Conservation (phyloP, 2,797 vertebrate species). For the Smutsia temminckii region DNA sequence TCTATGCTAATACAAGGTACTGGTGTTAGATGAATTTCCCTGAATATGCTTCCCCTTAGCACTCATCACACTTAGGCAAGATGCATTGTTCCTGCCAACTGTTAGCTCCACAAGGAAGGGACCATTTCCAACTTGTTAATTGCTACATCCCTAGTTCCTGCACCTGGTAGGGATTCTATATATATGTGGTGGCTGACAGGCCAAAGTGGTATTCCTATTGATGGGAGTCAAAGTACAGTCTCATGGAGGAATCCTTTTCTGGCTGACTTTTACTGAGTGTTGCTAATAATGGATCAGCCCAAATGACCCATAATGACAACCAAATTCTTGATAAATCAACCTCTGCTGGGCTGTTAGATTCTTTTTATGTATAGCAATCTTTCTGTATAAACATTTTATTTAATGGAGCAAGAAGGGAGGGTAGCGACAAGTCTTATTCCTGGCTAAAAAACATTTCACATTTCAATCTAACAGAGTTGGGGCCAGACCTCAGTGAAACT, state of each 20-base stretch:
- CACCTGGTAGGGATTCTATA: not conserved
- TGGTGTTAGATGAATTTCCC: not conserved
- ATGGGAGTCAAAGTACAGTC: not conserved
- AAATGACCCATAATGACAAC: not conserved
- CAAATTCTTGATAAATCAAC: not conserved
- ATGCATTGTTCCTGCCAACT: not conserved
- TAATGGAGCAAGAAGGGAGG: not conserved
- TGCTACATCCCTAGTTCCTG: not conserved
- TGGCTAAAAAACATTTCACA: not conserved
- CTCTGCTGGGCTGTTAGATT: not conserved
- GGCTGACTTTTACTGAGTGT: not conserved
- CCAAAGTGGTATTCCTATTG: not conserved
- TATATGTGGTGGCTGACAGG: not conserved
- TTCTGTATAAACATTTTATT: not conserved
- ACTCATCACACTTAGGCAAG: not conserved
- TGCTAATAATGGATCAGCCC: not conserved
- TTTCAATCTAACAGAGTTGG: not conserved
- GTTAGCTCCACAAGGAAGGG: not conserved
- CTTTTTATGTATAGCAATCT: not conserved
- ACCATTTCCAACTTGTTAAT: not conserved
- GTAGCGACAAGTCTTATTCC: not conserved
- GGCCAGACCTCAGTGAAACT: not conserved
- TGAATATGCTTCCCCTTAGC: not conserved
- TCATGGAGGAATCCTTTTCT: not conserved
- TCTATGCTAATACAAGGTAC: not conserved